These are phyloP conservation scores for Tangara arthus DNA, from an alignment of 2,797 vertebrate genomes.

Conservation along the genomic window DNA sequence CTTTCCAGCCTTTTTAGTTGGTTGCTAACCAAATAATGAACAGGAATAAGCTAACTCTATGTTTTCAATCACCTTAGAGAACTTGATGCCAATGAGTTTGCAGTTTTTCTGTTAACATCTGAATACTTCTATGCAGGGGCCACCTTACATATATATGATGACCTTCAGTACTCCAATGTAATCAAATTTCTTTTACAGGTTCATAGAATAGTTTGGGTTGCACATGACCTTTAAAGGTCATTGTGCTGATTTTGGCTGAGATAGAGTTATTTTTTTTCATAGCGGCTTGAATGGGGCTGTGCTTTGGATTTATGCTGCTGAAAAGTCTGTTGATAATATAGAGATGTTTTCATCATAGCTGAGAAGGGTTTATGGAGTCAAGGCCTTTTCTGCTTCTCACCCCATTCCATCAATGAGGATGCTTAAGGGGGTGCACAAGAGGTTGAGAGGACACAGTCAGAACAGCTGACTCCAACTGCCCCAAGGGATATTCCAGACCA, in stretches of 20 bases:
- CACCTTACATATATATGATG: not conserved
- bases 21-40: not conserved
- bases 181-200: not conserved
- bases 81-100: not conserved
- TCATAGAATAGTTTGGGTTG: not conserved
- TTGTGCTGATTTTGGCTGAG: not conserved
- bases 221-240: not conserved
- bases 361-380: not conserved
- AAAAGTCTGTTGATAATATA: not conserved
- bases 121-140: not conserved
- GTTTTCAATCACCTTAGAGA: not conserved
- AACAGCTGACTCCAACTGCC: not conserved
- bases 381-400: not conserved
- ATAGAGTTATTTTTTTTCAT: not conserved
- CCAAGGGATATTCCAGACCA: not conserved
- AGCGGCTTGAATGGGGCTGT: not conserved
- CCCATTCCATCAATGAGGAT: not conserved
- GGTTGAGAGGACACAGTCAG: not conserved
- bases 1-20: not conserved
- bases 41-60: not conserved
- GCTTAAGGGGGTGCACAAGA: accelerated
- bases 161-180: not conserved
- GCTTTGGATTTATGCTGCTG: not conserved
- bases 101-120: not conserved
- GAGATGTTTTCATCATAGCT: not conserved